phyloP scores from a whole-genome alignment of 2,113 vertebrate genomes.

The Oxyruncus cristatus region DNA sequence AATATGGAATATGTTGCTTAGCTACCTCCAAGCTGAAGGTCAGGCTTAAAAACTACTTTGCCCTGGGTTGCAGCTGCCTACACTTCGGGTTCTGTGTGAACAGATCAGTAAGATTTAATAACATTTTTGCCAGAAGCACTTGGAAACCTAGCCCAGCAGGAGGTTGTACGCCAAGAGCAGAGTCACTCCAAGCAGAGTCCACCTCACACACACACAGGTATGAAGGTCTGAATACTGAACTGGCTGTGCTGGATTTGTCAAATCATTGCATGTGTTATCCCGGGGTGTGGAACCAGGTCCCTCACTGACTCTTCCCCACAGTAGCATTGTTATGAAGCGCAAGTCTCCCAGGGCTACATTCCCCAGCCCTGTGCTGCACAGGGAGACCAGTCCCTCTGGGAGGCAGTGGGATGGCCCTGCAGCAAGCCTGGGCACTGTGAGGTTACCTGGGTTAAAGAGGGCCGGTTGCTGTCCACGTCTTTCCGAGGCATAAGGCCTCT shows the following conservation, averaged over 20 bases:
- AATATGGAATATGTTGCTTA: slow-evolving; percentile 1
- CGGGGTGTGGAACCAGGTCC: neutral
- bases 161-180: fast-evolving
- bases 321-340: fast-evolving
- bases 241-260: neutral
- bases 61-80: neutral
- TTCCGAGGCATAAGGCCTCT: neutral
- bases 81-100: neutral
- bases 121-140: neutral
- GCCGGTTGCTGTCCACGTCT: neutral
- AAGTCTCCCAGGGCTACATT: neutral
- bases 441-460: neutral
- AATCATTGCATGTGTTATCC: fast-evolving
- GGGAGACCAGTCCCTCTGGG: neutral
- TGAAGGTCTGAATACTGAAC: fast-evolving
- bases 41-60: slow-evolving; percentile 2
- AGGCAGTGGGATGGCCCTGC: fast-evolving
- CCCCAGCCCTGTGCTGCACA: neutral
- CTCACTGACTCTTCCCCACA: neutral
- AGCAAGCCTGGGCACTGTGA: neutral
- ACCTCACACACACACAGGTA: neutral
- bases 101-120: neutral
- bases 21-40: slow-evolving; percentile 10
- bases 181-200: neutral
- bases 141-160: neutral